phyloP scores from a whole-genome alignment of 2,113 vertebrate genomes.

The Anolis sagrei region DNA sequence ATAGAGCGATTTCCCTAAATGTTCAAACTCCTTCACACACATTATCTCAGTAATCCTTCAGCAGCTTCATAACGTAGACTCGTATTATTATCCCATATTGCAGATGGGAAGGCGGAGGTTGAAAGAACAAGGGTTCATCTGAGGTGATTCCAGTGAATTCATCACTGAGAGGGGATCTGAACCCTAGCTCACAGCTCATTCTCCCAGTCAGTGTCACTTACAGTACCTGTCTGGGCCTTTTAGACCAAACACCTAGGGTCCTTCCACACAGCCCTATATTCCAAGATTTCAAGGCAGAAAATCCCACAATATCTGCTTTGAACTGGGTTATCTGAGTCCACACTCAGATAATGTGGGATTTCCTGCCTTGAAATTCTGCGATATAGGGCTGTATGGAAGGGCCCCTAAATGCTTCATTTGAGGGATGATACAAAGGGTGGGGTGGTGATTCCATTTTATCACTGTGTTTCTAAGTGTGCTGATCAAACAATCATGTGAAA shows the following conservation, averaged over 20 bases:
- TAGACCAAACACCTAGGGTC: background rate
- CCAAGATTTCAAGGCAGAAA: no score
- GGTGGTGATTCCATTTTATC: no score
- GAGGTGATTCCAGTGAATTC: background rate
- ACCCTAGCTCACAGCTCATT: background rate
- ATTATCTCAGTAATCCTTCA: slow-evolving; percentile 4
- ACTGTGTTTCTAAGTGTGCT: no score
- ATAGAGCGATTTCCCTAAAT: background rate
- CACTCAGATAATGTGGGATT: no score
- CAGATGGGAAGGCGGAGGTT: background rate
- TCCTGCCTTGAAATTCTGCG: no score
- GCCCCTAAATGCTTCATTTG: no score
- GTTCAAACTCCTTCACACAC: background rate
- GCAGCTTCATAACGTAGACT: background rate
- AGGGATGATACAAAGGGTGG: background rate
- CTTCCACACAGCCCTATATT: no score
- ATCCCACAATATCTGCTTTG: no score
- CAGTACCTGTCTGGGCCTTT: background rate
- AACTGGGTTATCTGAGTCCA: no score
- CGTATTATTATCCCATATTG: background rate
- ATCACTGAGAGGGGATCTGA: background rate
- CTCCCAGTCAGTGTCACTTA: background rate
- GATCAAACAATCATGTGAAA: background rate
- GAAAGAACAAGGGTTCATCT: background rate
- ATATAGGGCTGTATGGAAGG: no score